phyloP scores from a whole-genome alignment of 2,113 vertebrate genomes.

The Malurus cyaneus region DNA sequence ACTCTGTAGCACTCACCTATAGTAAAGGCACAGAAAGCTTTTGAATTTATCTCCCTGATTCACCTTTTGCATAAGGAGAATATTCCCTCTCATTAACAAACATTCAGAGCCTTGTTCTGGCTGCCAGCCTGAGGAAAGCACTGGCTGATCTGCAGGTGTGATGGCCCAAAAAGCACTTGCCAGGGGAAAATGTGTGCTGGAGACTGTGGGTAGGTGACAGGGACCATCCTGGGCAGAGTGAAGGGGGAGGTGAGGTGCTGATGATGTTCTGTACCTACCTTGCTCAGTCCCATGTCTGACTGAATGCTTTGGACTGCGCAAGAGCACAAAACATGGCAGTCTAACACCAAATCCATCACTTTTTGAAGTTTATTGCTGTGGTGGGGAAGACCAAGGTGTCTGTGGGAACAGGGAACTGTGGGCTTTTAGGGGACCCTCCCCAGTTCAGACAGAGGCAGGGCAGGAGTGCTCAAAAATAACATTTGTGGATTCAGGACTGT shows the following conservation, averaged over 20 bases:
- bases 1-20: neutral
- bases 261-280: neutral
- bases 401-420: accelerated
- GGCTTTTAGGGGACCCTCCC: neutral
- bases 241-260: neutral
- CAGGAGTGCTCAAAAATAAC: neutral
- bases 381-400: neutral
- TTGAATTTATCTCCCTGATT: neutral
- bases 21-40: neutral
- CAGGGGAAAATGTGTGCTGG: neutral
- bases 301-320: neutral
- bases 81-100: neutral
- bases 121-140: neutral
- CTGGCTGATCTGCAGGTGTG: neutral
- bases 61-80: neutral
- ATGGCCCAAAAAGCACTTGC: neutral
- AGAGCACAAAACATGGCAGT: neutral
- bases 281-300: accelerated
- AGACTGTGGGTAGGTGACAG: neutral
- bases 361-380: accelerated
- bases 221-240: neutral
- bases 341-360: neutral
- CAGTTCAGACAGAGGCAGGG: neutral
- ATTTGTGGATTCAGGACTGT: neutral
- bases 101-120: neutral